Percentiles rank a stretch among this genome's conserved stretches.
phyloP scores from a whole-genome alignment of 2,797 vertebrate genomes.

The Myoxocephalus aenaeus region DNA sequence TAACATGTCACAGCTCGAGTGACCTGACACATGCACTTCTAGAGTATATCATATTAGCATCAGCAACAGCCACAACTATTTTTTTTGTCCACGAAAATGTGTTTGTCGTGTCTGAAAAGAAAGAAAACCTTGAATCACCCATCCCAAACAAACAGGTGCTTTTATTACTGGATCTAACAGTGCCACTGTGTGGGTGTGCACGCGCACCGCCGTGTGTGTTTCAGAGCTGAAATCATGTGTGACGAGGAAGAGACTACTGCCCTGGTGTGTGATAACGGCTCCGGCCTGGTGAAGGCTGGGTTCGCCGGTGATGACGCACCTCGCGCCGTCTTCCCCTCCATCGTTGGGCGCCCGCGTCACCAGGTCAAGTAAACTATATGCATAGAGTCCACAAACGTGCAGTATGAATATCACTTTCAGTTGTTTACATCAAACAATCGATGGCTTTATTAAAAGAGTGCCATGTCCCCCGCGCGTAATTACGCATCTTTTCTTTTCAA shows the following conservation, averaged over 20 bases:
- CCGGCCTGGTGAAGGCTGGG: slow-evolving; percentile 93
- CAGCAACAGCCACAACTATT: not conserved
- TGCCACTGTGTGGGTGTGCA: not conserved
- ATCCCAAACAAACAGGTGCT: not conserved
- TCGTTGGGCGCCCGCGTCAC: slow-evolving; percentile 93
- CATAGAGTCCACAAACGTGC: not conserved
- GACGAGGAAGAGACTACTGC: slow-evolving; percentile 96
- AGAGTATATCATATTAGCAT: not conserved
- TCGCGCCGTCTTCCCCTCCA: slow-evolving; percentile 93
- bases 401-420: not conserved
- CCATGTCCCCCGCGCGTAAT: slow-evolving; percentile 15
- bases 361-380: slow-evolving; percentile 82
- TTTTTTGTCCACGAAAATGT: not conserved
- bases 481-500: not conserved
- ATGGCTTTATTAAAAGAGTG: not conserved
- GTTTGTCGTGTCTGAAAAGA: not conserved
- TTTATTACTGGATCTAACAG: slow-evolving; percentile 8
- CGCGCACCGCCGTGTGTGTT: slow-evolving; percentile 23
- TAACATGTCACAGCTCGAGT: not conserved
- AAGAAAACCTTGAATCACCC: not conserved
- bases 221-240: slow-evolving; percentile 86
- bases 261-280: slow-evolving; percentile 95
- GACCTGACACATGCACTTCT: not conserved
- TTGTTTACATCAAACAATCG: not conserved
- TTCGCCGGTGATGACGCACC: slow-evolving; percentile 96